Evolutionary conservation across 2,113 vertebrate species (phyloP), one percentile per base, ranked within the genome.

Genomic region (Oreamnos americanus): DNA sequence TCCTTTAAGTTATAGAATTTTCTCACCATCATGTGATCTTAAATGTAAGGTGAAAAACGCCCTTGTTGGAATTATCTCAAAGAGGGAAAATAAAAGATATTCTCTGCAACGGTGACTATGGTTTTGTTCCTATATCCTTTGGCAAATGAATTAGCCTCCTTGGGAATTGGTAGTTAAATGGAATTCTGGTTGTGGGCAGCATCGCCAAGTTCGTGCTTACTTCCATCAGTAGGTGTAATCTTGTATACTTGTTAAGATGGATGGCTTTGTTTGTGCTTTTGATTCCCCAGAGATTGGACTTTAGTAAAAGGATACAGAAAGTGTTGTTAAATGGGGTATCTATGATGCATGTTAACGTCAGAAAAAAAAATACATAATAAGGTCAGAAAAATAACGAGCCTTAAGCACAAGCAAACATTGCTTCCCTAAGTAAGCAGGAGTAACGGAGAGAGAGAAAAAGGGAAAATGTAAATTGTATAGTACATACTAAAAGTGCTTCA

Each of bases 181-280:
- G 60, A 39, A 82, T 60, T 85, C 28, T 49, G 2, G 1, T 84
- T 28, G 7, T 14, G 67, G 55, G 71, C 86, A n/a, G 28, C 26
- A n/a, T 28, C 62, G 2, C 16, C 17, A 6, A 78, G 94, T 93
- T 90, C 94, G n/a, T 60, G 60, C 36, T 92, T 93, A 13, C 19
- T 53, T 2, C 33, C 84, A 28, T 57, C 39, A 58, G 36, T 26
- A 64, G 43, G 25, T 88, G 33, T 2, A 53, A 83, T 67, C 33
- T 57, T 76, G 6, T 3, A 0, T 28, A 43, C 78, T 86, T 88
- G 49, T 67, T 95, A 97, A 98, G 98, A 98, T 33, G 45, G 87
- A 97, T 98, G 25, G 39, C 88, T 98, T 96, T 97, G 7, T 76
- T 96, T 98, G 97, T 43, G 53, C 10, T 47, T n/a, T 62, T 94